Base-by-base conservation (phyloP, 2,113 vertebrate species). In the Oncorhynchus kisutch region DNA sequence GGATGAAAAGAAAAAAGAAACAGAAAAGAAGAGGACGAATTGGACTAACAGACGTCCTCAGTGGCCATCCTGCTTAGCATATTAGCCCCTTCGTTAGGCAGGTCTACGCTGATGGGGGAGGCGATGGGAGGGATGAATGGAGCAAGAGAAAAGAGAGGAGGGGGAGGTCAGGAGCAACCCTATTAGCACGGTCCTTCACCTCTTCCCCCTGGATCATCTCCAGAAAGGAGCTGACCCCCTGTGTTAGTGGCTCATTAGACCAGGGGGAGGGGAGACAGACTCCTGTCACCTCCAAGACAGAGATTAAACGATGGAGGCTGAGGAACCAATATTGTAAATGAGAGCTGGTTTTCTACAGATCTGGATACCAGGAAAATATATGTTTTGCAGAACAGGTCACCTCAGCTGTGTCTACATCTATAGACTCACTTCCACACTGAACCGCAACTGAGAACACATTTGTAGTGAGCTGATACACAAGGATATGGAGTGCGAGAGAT, bases 201-300 rank as follows among this genome's bases (percentile, higher is more conserved):
- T 94, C 89, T 93, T 90, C 90, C 81, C 84, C 85, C 79, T 83
- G 80, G 85, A 85, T 88, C 94, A 95, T 95, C 94, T 95, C 91
- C 93, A 95, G 95, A 96, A 95, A 93, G 90, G 91, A 87, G 90
- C 93, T 93, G 93, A 94, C 93, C 91, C 85, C 84, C 67, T 74
- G 78, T 93, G 93, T 94, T 92, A 91, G 83, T 83, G 82, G 81
- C 93, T 95, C 95, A 95, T 95, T 96, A 95, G 92, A 92, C 90
- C 92, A 62, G 20, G 48, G 48, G 66, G 67, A 51, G 34, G 66
- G 34, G 84, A 81, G 82, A 22, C 59, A 62, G 59, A 62, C n/a
- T n/a, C 59, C 59, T 57, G 54, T 57, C 54, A 85, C 78, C 87
- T 78, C 13, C 51, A 75, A 85, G 81, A 87, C 75, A n/a, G 45